phyloP scores from a whole-genome alignment of 2,888 invertebrate genomes.

The Piscicola geometra region DNA sequence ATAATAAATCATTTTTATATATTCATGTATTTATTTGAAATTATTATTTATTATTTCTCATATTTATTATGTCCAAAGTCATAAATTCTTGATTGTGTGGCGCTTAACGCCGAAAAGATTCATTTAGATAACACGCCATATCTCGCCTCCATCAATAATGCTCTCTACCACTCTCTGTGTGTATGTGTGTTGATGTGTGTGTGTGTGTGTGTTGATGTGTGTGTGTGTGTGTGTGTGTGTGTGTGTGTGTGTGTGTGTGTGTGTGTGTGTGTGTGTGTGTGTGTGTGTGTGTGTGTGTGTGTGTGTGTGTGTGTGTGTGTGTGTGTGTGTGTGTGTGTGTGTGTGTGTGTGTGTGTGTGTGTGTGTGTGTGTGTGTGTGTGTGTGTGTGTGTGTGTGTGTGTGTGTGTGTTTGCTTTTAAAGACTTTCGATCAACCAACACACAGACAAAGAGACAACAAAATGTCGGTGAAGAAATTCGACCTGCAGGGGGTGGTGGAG shows the following conservation, averaged over 20 bases:
- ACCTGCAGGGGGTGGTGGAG: conserved; percentile 52
- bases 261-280: conserved; percentile 29
- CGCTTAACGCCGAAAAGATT: neutral
- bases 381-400: conserved; percentile 23
- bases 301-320: conserved; percentile 13
- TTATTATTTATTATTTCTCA: too few relatives aligned
- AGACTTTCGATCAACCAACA: neutral
- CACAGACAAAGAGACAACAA: neutral
- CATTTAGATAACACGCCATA: neutral
- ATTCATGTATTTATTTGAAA: too few relatives aligned
- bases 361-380: conserved; percentile 26
- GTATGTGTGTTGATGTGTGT: conserved; percentile 6
- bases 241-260: conserved; percentile 29
- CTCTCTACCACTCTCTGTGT: neutral
- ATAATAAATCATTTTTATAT: too few relatives aligned
- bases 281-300: conserved; percentile 22
- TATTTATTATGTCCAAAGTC: too few relatives aligned
- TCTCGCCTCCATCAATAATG: neutral
- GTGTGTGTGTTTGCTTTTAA: conserved; percentile 3
- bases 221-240: conserved; percentile 26
- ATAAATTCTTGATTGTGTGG: neutral
- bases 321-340: conserved; percentile 15
- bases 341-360: conserved; percentile 17
- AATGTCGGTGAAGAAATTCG: conserved; percentile 39
- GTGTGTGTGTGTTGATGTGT: conserved; percentile 20